Evolutionary conservation across 2,888 invertebrate species (phyloP).

Genomic region (Apodemia duryi): DNA sequence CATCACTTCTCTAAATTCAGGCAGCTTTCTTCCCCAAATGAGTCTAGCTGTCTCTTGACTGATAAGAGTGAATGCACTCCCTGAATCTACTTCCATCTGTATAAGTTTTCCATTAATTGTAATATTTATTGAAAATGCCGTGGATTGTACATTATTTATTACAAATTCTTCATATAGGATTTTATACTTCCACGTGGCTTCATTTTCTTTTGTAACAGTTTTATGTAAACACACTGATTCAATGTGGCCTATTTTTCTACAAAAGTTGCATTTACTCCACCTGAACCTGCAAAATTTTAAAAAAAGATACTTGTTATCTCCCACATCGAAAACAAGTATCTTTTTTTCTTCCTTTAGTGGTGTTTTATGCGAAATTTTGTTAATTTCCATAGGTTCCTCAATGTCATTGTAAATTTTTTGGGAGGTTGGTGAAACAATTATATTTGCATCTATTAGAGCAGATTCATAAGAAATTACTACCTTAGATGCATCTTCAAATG

Average conservation of each 20-base stretch:
- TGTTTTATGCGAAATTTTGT: background rate
- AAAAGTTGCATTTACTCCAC: conserved; percentile 2
- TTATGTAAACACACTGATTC: background rate
- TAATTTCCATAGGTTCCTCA: background rate
- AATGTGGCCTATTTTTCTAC: background rate
- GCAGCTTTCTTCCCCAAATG: background rate
- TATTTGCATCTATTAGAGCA: background rate
- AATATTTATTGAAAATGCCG: background rate
- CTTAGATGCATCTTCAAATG: background rate
- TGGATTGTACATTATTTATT: background rate
- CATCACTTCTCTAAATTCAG: background rate
- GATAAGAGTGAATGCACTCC: background rate
- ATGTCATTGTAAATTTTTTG: background rate
- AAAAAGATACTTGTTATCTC: background rate
- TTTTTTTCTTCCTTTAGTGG: background rate
- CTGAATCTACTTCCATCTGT: conserved; percentile 4
- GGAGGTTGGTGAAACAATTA: background rate
- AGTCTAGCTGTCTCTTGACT: background rate
- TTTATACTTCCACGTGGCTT: background rate
- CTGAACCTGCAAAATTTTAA: background rate
- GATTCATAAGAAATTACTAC: too few relatives aligned
- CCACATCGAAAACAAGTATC: background rate
- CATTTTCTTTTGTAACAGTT: background rate
- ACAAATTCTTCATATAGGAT: background rate
- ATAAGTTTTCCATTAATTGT: background rate